These are phyloP conservation scores for Hypolimnas misippus DNA, from an alignment of 2,888 invertebrate genomes.

Conservation along the genomic window DNA sequence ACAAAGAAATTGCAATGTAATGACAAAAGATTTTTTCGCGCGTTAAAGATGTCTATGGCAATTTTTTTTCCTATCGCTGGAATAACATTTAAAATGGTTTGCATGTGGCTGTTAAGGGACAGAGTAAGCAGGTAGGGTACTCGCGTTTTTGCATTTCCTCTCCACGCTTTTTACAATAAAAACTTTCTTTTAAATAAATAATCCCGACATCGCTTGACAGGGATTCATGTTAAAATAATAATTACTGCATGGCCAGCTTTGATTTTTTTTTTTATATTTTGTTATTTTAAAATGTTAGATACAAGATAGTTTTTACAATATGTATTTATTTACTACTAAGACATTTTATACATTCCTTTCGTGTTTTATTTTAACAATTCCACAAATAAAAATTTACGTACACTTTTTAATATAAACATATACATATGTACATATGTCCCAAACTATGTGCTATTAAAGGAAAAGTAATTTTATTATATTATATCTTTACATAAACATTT, in stretches of 20 bases:
- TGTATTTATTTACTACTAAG: neutral
- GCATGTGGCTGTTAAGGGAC: conserved; percentile 80
- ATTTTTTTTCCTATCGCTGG: conserved; percentile 62
- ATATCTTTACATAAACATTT: neutral
- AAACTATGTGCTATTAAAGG: too few species aligned
- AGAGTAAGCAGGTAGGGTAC: conserved; percentile 70
- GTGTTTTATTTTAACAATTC: neutral
- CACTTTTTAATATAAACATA: too few species aligned
- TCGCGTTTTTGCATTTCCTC: conserved; percentile 82
- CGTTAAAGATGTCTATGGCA: conserved; percentile 50
- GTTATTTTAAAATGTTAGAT: conserved; percentile 17
- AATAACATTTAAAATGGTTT: conserved; percentile 61
- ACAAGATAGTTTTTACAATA: neutral
- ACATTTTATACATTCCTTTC: neutral
- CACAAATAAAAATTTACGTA: too few species aligned
- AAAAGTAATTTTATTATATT: neutral
- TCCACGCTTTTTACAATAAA: conserved; percentile 81
- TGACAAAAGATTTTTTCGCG: conserved; percentile 68
- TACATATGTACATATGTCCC: too few species aligned
- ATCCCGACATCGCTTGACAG: conserved; percentile 78
- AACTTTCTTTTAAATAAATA: conserved; percentile 85
- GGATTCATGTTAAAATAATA: conserved; percentile 81
- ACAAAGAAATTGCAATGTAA: conserved; percentile 61
- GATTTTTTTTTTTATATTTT: conserved; percentile 46
- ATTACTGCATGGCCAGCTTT: conserved; percentile 58